Evolutionary conservation across 2,888 invertebrate genomes (phyloP), one percentile per base, ranked within the genome.

Genomic region (Theodoxus fluviatilis): DNA sequence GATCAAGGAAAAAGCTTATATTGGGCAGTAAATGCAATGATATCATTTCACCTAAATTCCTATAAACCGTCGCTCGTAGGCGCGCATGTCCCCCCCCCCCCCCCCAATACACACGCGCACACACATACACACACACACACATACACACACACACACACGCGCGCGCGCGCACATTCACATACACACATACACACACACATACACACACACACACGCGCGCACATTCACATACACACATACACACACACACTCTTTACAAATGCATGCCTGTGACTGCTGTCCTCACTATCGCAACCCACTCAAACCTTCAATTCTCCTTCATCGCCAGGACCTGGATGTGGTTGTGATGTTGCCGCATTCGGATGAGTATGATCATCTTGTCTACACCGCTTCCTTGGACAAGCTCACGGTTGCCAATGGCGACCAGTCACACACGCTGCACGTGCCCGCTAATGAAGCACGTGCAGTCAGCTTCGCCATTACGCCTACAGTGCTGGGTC

Each of bases 381-480:
- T n/a, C n/a, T n/a, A n/a, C n/a, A n/a, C n/a, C n/a, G n/a, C n/a
- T n/a, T n/a, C n/a, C n/a, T n/a, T n/a, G n/a, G n/a, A n/a, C n/a
- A n/a, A n/a, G n/a, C n/a, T n/a, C n/a, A n/a, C n/a, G n/a, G n/a
- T n/a, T n/a, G n/a, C n/a, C n/a, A n/a, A n/a, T n/a, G n/a, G n/a
- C n/a, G n/a, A n/a, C n/a, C n/a, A n/a, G n/a, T n/a, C n/a, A n/a
- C n/a, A n/a, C n/a, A n/a, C n/a, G 2, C 59, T n/a, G n/a, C n/a
- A n/a, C n/a, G n/a, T n/a, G n/a, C n/a, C 74, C 52, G 91, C 93
- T 0, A 92, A 93, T 71, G 89, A 90, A 18, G 93, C 92, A n/a
- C 90, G 92, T 73, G 91, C 93, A 0, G 92, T 94, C 0, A 94
- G 94, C 68, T 94, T 98, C 87, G 92, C 95, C 89, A 92, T 95